Base-by-base conservation (phyloP, 2,888 invertebrate species). In the Schizaphis graminum region DNA sequence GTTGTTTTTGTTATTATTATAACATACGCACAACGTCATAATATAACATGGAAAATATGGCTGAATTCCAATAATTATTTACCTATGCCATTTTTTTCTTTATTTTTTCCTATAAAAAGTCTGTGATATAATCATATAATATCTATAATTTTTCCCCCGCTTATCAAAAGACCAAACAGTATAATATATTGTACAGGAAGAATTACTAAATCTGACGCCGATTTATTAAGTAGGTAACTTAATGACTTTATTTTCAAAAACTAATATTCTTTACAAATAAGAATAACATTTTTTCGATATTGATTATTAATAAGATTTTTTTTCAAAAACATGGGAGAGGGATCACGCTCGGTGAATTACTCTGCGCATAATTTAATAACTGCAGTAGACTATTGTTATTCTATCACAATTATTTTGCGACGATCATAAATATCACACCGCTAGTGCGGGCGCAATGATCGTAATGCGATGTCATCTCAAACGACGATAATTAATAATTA, bases 21-120 rank as follows among this genome's bases (percentile, higher is more conserved):
- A 21, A 77, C 3, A 35, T 77, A 35, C 2, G 77, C 35, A 35
- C 35, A 35, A 16, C 35, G 77, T 35, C 77, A 21, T 35, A 41
- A 77, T 35, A 77, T 7, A 77, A 77, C 21, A 77, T 67, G 49
- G 67, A 67, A 49, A 49, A 47, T 13, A 47, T 90, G 67, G 67
- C 90, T 67, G 67, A 16, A 90, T 67, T 47, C 90, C 47, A 90
- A 90, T 11, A 47, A 77, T 67, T 77, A 67, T 35, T 35, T 3
- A n/a, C n/a, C n/a, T n/a, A 90, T 35, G 47, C 24, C 41, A n/a
- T n/a, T 61, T 90, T 88, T 49, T 53, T 35, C 13, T 67, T 67
- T n/a, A 67, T 61, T 28, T 61, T 89, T 89, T 89, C 26, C 21
- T 24, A n/a, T 41, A 11, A 44, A 44, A 44, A 56, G 44, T 61